These are phyloP conservation scores for Thinocorus orbignyianus DNA, from an alignment of 2,113 vertebrate species.

Conservation along the genomic window DNA sequence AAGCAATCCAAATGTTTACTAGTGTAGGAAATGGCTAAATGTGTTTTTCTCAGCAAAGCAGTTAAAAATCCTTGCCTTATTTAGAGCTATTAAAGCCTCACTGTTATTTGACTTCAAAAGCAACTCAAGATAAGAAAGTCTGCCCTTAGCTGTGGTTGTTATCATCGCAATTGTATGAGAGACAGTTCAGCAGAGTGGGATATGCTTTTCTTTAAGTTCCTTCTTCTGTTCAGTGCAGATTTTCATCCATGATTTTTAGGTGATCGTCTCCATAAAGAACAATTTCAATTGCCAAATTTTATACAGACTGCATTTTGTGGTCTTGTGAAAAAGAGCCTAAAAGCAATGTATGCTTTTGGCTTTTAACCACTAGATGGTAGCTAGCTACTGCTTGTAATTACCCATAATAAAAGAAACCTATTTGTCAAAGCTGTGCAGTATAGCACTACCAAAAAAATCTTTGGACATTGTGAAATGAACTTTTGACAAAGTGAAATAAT, in stretches of 20 bases:
- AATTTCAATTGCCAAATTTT: background rate
- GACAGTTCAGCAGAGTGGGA: background rate
- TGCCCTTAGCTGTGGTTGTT: background rate
- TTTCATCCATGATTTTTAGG: background rate
- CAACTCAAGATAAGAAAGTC: background rate
- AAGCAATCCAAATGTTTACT: background rate
- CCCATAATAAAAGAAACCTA: rapidly evolving
- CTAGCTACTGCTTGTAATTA: background rate
- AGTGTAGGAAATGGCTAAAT: background rate
- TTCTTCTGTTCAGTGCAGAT: background rate
- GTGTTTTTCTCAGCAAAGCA: background rate
- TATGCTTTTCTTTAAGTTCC: background rate
- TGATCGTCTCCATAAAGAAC: background rate
- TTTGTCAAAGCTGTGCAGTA: rapidly evolving
- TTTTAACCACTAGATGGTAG: conserved; percentile 69
- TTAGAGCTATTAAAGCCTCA: background rate
- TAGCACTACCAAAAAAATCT: background rate
- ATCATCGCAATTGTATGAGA: background rate
- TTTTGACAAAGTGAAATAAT: background rate
- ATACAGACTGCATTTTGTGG: background rate
- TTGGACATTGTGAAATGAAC: background rate
- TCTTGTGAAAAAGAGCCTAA: background rate
- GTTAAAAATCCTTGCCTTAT: background rate
- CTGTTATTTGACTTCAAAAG: background rate
- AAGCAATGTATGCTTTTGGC: background rate